These are phyloP conservation scores for Melanargia galathea DNA, from an alignment of 2,888 invertebrate species.

Conservation along the genomic window DNA sequence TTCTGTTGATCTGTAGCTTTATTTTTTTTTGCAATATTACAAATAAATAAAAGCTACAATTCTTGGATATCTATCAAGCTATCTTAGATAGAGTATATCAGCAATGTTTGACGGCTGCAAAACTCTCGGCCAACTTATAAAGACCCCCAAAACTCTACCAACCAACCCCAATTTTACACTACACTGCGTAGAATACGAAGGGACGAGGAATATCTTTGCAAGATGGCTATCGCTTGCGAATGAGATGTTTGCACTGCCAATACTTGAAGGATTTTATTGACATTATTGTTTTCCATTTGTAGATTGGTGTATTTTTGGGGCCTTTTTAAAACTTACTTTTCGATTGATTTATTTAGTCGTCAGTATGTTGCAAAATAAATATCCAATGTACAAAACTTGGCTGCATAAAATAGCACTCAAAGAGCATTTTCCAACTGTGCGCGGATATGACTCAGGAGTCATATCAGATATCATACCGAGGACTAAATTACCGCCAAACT, in stretches of 20 bases:
- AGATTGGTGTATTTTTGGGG: slow-evolving; percentile 37
- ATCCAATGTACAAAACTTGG: too few relatives aligned
- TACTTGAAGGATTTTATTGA: slow-evolving; percentile 67
- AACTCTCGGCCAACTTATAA: slow-evolving; percentile 47
- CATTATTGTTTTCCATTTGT: slow-evolving; percentile 50
- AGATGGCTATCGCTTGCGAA: slow-evolving; percentile 52
- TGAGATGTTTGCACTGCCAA: slow-evolving; percentile 65
- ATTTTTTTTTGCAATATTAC: neutral
- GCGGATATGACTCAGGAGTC: too few relatives aligned
- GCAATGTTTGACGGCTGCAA: slow-evolving; percentile 52
- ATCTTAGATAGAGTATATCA: slow-evolving; percentile 4
- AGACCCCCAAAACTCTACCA: slow-evolving; percentile 49
- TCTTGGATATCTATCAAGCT: too few relatives aligned
- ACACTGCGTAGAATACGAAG: slow-evolving; percentile 36
- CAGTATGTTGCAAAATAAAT: neutral
- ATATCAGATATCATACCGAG: too few relatives aligned
- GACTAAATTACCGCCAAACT: too few relatives aligned
- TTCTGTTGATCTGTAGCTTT: neutral
- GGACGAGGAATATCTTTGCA: slow-evolving; percentile 45
- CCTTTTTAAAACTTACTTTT: slow-evolving; percentile 6
- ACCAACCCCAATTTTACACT: slow-evolving; percentile 36
- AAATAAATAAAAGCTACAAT: too few relatives aligned
- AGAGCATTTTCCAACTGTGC: too few relatives aligned
- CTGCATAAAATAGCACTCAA: too few relatives aligned
- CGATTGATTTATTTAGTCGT: slow-evolving; percentile 3